Base-by-base conservation (phyloP, 2,888 invertebrate genomes). In the Camptogramma bilineatum region DNA sequence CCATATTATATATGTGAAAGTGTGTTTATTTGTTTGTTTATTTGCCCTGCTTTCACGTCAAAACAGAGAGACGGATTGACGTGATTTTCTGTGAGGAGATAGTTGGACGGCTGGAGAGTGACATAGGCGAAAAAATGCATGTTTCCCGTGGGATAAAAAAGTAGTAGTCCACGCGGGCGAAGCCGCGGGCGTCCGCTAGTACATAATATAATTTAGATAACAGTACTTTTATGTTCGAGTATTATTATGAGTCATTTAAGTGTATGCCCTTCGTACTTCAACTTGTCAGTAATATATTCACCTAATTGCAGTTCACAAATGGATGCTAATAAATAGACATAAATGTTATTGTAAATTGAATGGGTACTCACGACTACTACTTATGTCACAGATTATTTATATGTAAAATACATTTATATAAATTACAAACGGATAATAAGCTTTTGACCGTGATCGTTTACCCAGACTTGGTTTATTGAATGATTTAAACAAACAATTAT, bases 241-340 rank as follows among this genome's bases (percentile, higher is more conserved):
- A 34, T 2, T 39, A 39, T 3, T 39, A 39, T 31, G 47, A 57
- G 42, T 58, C 57, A 59, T 53, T 31, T 3, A 39, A 17, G 51
- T 46, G 8, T 1, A 17, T 57, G 62, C 62, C 56, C 62, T 64
- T 59, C 51, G 59, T 51, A 58, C 54, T 53, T 64, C 44, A 53
- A 64, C 39, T 52, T 62, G 51, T 57, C 34, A 17, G 56, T 56
- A 51, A 54, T 60, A 18, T 19, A 56, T 55, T 52, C 39, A 21
- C 52, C 13, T 62, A 62, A 62, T 56, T 52, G 56, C 34, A 62
- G 34, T 46, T 44, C 10, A 39, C 39, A 52, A 62, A 56, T 62
- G 54, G 68, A 66, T 60, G 42, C 61, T 69, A 71, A 56, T 51
- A 34, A 57, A 52, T 62, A 47, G 58, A 58, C 44, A 18, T 17